A percentile compares a stretch with the other conserved stretches of the same genome.
These are phyloP conservation scores for Benthochromis sp. DNA, from an alignment of 2,113 vertebrate genomes.

Conservation along the genomic window DNA sequence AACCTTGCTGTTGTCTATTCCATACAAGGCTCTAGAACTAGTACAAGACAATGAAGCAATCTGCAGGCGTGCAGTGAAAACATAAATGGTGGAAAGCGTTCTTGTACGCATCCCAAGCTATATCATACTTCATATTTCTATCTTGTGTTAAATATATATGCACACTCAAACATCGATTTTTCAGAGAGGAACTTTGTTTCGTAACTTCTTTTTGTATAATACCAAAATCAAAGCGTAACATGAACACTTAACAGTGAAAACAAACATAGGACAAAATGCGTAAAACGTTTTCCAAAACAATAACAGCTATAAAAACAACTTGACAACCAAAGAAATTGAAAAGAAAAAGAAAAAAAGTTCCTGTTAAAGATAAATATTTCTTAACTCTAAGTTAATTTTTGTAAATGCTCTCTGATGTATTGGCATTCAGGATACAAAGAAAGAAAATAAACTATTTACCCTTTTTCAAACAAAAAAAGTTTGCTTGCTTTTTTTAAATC, in stretches of 20 bases:
- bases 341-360: not conserved
- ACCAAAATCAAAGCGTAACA: not conserved
- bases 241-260: not conserved
- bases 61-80: not conserved
- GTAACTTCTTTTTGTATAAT: not conserved
- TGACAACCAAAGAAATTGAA: not conserved
- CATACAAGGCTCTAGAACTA: not conserved
- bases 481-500: not conserved
- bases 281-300: not conserved
- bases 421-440: not conserved
- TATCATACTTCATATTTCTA: not conserved
- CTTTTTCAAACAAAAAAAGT: not conserved
- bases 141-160: not conserved
- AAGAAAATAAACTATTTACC: not conserved
- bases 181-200: not conserved
- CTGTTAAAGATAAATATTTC: not conserved
- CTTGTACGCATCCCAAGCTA: not conserved
- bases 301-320: not conserved
- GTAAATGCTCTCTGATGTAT: not conserved
- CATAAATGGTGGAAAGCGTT: not conserved
- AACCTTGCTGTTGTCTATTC: not conserved
- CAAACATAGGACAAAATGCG: not conserved
- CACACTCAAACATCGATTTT: not conserved
- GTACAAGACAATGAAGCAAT: not conserved
- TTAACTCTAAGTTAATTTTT: not conserved